Evolutionary conservation across 1,140 invertebrate genomes (phyloP).

Genomic region (Magallana angulata): DNA sequence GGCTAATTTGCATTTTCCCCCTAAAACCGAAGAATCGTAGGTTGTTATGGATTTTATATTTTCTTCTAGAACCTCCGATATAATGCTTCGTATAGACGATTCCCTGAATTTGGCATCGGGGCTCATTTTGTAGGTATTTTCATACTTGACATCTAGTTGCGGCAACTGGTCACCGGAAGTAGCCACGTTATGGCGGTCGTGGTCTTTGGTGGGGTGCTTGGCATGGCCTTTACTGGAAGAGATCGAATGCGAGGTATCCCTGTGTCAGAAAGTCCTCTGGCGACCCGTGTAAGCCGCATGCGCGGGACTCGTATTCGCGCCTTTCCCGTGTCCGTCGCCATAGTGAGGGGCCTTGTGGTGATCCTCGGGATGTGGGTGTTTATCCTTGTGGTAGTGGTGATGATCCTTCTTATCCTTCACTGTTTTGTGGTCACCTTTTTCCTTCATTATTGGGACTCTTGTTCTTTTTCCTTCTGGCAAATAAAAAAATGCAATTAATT

Average conservation of each 20-base stretch:
- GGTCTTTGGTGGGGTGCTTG: conserved; percentile 48
- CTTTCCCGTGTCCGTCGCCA: conserved; percentile 23
- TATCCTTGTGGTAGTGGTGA: neutral
- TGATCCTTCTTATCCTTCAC: conserved; percentile 8
- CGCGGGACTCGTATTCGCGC: conserved; percentile 43
- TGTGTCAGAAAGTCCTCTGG: conserved; percentile 50
- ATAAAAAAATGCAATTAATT: too few species aligned
- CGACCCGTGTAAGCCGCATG: conserved; percentile 55
- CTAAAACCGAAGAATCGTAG: conserved; percentile 63
- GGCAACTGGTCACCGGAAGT: conserved; percentile 50
- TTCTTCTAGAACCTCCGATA: conserved; percentile 65
- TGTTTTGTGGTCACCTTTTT: conserved; percentile 14
- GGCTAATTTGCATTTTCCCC: conserved; percentile 63
- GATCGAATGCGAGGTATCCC: conserved; percentile 56
- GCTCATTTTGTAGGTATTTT: conserved; percentile 73
- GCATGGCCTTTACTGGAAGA: conserved; percentile 50
- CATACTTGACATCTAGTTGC: conserved; percentile 62
- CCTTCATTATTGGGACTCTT: conserved; percentile 30
- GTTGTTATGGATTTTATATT: conserved; percentile 62
- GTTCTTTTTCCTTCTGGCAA: too few species aligned
- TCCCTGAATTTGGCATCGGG: conserved; percentile 68
- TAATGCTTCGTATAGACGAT: conserved; percentile 63
- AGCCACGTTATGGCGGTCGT: conserved; percentile 59
- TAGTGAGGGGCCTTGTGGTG: conserved; percentile 25
- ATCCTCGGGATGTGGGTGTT: conserved; percentile 24